These are phyloP conservation scores for Sturnus vulgaris DNA, from an alignment of 2,113 vertebrate species.

Conservation along the genomic window DNA sequence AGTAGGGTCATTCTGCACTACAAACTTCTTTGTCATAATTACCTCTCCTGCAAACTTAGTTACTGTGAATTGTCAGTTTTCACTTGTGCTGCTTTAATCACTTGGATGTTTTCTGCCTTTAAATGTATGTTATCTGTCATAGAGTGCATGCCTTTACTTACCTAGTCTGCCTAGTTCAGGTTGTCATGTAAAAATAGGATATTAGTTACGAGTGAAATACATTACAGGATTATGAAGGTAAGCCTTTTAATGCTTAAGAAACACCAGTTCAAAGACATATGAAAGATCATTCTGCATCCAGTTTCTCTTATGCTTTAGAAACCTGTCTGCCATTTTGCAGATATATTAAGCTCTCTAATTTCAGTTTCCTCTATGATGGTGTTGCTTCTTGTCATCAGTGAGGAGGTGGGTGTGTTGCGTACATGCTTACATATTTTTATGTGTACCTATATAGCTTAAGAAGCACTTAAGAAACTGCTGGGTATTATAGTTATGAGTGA, in stretches of 20 bases:
- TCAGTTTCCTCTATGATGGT: not conserved
- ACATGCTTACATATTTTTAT: not conserved
- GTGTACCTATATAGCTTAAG: not conserved
- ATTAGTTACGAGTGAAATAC: not conserved
- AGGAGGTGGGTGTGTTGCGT: not conserved
- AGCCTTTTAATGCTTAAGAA: not conserved
- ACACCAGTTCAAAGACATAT: not conserved
- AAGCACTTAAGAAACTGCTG: not conserved
- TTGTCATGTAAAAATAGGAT: not conserved
- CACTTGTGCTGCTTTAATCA: not conserved
- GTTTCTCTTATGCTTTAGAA: not conserved
- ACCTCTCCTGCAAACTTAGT: not conserved
- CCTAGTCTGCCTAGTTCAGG: not conserved
- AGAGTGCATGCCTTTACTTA: not conserved
- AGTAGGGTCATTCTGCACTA: not conserved
- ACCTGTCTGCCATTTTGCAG: not conserved
- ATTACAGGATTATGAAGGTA: not conserved
- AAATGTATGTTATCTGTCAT: not conserved
- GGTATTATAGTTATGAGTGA: not conserved
- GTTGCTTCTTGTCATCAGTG: not conserved
- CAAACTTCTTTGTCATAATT: not conserved
- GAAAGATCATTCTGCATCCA: not conserved
- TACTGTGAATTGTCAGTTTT: not conserved
- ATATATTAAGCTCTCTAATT: not conserved
- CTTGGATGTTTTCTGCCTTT: not conserved